Base-by-base conservation (phyloP, 2,113 vertebrate genomes). In the Anhinga anhinga region DNA sequence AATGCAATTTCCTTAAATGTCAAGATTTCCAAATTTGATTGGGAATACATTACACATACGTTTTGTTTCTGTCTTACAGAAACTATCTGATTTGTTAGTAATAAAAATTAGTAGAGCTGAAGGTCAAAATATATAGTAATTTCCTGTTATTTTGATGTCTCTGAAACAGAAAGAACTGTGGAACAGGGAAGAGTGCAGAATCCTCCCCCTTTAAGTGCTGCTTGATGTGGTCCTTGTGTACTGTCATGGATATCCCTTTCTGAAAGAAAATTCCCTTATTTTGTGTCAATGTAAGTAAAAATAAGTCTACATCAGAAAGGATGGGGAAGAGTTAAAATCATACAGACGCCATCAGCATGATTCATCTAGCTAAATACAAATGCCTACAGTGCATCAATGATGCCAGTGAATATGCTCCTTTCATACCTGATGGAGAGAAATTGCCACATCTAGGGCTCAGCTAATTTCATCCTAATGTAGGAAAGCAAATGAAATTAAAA, bases 1-100 rank as follows among this genome's bases (percentile, higher is more conserved):
- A 94, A 95, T 59, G 47, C 9, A 94, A 93, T 94, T 94, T 96
- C 55, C 67, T 83, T 96, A 93, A 95, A 96, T 95, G 92, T 96
- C 95, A 93, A 82, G 94, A 88, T 95, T 95, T 95, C 61, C 26
- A 92, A 92, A 71, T 83, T 45, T 92, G 80, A 90, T 92, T 95
- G 9, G 63, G 36, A 93, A 40, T 83, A 80, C 55, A n/a, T 63
- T 56, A 32, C 67, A 83, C 22, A 61, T 55, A 52, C 1, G 0
- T 83, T 92, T 94, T 86, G 36, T 86, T 97, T 94, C 82, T 90
- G 34, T 78, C 59, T 81, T 88, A 59, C 21, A 4, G 7, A 23
- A 91, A 11, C 63, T 81, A 36, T 82, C 42, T 93, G 63, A 93
- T 86, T 95, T 88, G 53, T 84, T 91, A 84, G 55, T 53, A 73